phyloP scores from a whole-genome alignment of 2,888 invertebrate species.

The Epinotia bilunana region DNA sequence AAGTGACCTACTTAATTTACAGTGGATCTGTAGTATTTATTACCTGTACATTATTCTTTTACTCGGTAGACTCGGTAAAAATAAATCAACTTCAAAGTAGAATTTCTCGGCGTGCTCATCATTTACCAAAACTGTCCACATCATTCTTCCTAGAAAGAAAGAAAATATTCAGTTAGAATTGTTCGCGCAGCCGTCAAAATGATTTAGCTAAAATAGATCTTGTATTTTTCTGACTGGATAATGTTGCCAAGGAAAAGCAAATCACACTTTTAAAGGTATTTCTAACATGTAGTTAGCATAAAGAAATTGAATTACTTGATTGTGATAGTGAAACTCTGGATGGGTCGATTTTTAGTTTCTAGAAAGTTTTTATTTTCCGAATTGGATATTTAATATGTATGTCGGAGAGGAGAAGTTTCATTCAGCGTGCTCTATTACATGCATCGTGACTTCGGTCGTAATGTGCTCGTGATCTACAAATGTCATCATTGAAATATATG shows the following conservation, averaged over 20 bases:
- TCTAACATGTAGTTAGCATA: too few relatives aligned
- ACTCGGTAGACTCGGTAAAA: slow-evolving; percentile 73
- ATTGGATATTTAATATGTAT: too few relatives aligned
- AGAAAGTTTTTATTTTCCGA: too few relatives aligned
- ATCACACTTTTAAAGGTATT: neutral
- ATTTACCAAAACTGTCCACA: slow-evolving; percentile 82
- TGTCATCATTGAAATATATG: too few relatives aligned
- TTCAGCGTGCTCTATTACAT: too few relatives aligned
- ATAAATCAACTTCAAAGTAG: slow-evolving; percentile 80
- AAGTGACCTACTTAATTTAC: neutral
- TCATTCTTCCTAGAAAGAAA: slow-evolving; percentile 76
- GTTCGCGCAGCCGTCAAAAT: slow-evolving; percentile 2
- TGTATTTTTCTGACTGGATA: neutral
- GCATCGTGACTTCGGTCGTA: too few relatives aligned
- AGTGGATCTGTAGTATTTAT: slow-evolving; percentile 41
- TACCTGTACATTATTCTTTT: slow-evolving; percentile 81
- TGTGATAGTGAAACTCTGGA: too few relatives aligned
- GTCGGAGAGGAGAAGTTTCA: too few relatives aligned
- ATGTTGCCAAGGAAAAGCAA: neutral
- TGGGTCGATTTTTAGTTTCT: too few relatives aligned
- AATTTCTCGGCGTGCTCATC: slow-evolving; percentile 76
- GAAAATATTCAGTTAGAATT: slow-evolving; percentile 10
- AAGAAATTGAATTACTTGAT: too few relatives aligned
- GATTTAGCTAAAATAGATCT: neutral
- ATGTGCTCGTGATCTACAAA: too few relatives aligned